Evolutionary conservation across 2,888 invertebrate species (phyloP).

Genomic region (Nephrotoma guestfalica): DNA sequence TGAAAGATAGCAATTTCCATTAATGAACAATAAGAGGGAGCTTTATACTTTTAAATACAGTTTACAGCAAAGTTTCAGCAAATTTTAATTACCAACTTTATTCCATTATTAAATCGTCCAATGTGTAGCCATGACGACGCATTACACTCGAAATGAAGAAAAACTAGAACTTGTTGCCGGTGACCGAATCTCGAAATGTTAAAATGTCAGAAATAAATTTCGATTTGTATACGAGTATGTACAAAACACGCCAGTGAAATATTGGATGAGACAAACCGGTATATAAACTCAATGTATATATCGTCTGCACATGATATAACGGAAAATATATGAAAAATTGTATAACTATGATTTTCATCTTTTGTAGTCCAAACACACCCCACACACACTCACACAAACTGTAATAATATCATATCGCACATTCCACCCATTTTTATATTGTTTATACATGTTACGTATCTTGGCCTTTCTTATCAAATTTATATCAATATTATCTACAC

Average conservation of each 20-base stretch:
- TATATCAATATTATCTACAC: background rate
- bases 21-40: background rate
- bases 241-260: background rate
- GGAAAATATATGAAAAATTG: background rate
- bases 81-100: background rate
- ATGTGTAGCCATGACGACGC: background rate
- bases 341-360: background rate
- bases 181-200: background rate
- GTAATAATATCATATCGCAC: background rate
- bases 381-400: background rate
- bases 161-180: background rate
- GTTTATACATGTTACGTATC: background rate
- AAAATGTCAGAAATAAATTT: background rate
- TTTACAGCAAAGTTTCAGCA: background rate
- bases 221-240: background rate
- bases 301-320: background rate
- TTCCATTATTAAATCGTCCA: too few relatives aligned
- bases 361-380: background rate
- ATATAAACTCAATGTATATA: background rate
- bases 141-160: background rate
- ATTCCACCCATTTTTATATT: background rate
- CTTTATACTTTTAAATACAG: background rate
- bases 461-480: background rate
- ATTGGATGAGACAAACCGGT: background rate
- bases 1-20: background rate